Evolutionary conservation across 35 echinoderm and acorn worm species (phyloP), one percentile per base, ranked within the genome.

Genomic region (Apostichopus japonicus): DNA sequence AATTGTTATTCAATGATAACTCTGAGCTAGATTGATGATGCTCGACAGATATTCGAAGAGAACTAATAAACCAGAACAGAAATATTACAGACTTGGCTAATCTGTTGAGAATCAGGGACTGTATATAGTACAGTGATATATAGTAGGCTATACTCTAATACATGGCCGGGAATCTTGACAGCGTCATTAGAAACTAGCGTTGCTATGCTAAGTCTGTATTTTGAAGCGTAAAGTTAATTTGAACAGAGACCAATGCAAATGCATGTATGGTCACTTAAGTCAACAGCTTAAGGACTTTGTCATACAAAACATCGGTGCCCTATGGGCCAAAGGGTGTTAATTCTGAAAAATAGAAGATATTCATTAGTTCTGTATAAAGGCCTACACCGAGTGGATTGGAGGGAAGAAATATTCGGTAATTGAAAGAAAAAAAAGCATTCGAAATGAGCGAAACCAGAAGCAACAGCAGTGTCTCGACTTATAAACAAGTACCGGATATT

Each of bases 171-270:
- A 44, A 44, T 44, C 33, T 44, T 3, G 33, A 44, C 52, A 55
- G 80, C 80, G 80, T 84, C 10, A 53, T 55, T 84, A 17, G 80
- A 53, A 14, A 84, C 80, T 84, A 4, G 53, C 81, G 81, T 84
- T 84, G 81, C 81, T 84, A 84, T 84, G 81, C 81, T 84, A 84
- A 84, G 15, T 14, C 81, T 58, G 81, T 84, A 84, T n/a, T 57
- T 19, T 58, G 56, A 57, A 55, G 1, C 10, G 55, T 84, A 53
- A 23, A 84, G 24, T 84, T 57, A 84, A 84, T 84, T 57, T 84
- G 14, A 84, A 57, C 81, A 84, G 7, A 10, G 81, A 84, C 54
- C 81, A 84, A 84, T 84, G 24, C 54, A 84, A 83, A 83, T 52
- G 44, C 33, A 44, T 44, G 4, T 44, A 44, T 55, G 81, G 54